Evolutionary conservation across 1,140 invertebrate species (phyloP), one percentile per base, ranked within the genome.

Genomic region (Condylostylus longicornis): DNA sequence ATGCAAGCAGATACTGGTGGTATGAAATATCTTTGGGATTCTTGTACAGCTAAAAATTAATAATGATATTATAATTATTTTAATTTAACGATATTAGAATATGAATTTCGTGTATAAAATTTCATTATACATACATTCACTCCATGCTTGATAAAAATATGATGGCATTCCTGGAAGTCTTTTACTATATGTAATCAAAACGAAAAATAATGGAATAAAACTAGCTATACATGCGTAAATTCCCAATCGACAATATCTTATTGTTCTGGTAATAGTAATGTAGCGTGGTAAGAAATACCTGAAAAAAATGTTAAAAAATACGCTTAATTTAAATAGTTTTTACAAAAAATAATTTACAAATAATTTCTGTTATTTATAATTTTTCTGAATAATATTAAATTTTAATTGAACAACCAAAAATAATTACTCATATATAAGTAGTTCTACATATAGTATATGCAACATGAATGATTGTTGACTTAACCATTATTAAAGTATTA

Each of bases 21-120:
- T 33, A 58, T 58, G 17, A 58, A 58, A 32, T 58, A 58, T 3
- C 55, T 41, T 22, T 58, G 55, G 1, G 55, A 58, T 33, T 55
- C 51, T 0, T 54, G 45, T 21, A 58, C 54, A 5, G 55, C 44
- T 46, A 15, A 28, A 42, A 34, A 12, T 25, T 15, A 10, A 38
- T 12, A 38, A 38, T 12, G 29, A 17, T 4, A 37, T 29, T 29
- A 19, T 5, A 31, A 37, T 13, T 6, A 31, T 18, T 23, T 31
- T 21, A 10, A 19, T n/a, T 21, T 9, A 14, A 18, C 21, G 25
- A 23, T 25, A 22, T 28, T 17, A 29, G 27, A 36, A 14, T 35
- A n/a, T 22, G 3, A 36, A 12, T 25, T 17, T 10, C 14, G 27
- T 5, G 21, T 25, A 9, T 36, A 7, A 18, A 19, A 10, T 5